These are phyloP conservation scores for Bombus cullumanus DNA, from an alignment of 1,140 invertebrate species.

Conservation along the genomic window DNA sequence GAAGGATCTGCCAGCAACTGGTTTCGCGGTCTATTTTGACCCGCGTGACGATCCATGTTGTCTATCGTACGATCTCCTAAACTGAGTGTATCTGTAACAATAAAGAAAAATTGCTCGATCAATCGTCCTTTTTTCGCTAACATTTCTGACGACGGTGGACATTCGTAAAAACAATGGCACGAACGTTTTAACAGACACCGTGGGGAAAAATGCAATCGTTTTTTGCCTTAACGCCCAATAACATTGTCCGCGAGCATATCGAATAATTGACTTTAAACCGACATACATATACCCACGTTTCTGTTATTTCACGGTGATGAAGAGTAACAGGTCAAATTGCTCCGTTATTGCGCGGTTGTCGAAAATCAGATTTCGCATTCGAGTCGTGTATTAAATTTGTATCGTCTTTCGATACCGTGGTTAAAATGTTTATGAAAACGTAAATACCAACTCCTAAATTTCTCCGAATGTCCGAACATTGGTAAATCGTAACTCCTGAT, in stretches of 20 bases:
- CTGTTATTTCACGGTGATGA: neutral
- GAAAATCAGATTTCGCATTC: constrained; percentile 14
- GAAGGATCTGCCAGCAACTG: constrained; percentile 77
- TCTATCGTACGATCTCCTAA: constrained; percentile 79
- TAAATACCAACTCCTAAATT: neutral
- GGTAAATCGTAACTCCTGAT: neutral
- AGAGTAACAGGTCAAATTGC: constrained; percentile 4
- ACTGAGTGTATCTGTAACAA: constrained; percentile 79
- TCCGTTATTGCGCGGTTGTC: neutral
- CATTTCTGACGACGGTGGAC: neutral
- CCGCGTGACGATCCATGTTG: constrained; percentile 75
- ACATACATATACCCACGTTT: neutral
- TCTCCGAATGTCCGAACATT: neutral
- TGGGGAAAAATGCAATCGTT: neutral
- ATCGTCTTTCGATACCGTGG: neutral
- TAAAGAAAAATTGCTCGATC: constrained; percentile 39
- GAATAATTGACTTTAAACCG: constrained; percentile 12
- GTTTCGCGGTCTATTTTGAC: constrained; percentile 76
- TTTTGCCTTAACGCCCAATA: neutral
- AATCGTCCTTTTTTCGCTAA: neutral
- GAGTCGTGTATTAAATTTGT: neutral
- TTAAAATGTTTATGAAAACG: neutral
- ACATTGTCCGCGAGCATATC: neutral
- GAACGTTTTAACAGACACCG: neutral
- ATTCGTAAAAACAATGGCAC: neutral